Percentiles rank a stretch among this genome's conserved stretches.
These are phyloP conservation scores for Turritopsis rubra DNA, from an alignment of 30 jellyfish, hydroid and myxozoan species.

Conservation along the genomic window DNA sequence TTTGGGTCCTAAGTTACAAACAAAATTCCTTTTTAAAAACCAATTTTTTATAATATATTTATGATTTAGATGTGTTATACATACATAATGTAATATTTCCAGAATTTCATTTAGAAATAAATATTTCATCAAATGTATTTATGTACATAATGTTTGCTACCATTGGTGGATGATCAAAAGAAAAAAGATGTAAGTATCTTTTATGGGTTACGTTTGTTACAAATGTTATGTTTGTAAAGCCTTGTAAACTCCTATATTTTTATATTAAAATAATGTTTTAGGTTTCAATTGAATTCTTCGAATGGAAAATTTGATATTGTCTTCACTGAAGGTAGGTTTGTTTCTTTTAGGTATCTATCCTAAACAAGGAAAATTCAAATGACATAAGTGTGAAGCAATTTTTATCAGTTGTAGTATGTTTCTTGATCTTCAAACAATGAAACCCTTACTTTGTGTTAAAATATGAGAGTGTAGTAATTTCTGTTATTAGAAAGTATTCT, in stretches of 20 bases:
- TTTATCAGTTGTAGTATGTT: too few species aligned
- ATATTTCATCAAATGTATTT: not conserved
- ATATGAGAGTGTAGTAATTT: too few species aligned
- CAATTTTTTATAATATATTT: not conserved
- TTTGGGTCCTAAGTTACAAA: not conserved
- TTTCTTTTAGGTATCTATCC: not conserved
- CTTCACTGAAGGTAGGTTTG: constrained; percentile 19
- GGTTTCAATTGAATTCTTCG: constrained; percentile 12
- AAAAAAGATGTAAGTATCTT: not conserved
- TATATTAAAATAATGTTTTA: not conserved
- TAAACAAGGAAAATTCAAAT: not conserved
- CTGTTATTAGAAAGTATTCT: too few species aligned
- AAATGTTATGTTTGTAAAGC: not conserved
- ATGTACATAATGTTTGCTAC: not conserved
- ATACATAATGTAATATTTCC: too few species aligned
- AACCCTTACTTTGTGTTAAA: too few species aligned
- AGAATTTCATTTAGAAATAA: not conserved
- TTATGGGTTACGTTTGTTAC: too few species aligned
- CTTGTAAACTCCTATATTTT: too few species aligned
- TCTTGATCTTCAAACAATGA: too few species aligned
- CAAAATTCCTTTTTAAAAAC: not conserved
- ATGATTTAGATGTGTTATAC: not conserved
- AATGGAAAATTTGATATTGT: constrained; percentile 33
- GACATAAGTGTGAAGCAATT: too few species aligned
- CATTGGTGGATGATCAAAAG: not conserved